A percentile compares a stretch with the other conserved stretches of the same genome.
Evolutionary conservation across 2,797 vertebrate genomes (phyloP).

Genomic region (Meda fulgida): DNA sequence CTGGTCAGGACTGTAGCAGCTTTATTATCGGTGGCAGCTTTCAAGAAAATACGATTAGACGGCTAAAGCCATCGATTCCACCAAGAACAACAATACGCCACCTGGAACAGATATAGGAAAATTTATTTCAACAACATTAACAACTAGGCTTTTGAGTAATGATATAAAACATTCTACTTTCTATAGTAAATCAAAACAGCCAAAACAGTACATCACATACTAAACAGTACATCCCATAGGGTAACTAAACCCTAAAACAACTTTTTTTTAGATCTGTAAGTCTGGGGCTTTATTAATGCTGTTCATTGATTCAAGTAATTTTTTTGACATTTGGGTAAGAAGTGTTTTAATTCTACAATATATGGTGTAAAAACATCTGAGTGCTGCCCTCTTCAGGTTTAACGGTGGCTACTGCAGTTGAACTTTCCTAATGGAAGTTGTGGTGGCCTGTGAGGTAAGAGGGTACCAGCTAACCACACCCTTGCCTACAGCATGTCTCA

Average conservation of each 20-base stretch:
- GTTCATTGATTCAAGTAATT: too few species aligned
- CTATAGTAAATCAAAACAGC: neutral
- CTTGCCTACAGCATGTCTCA: too few species aligned
- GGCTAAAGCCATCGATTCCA: constrained; percentile 1
- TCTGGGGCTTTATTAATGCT: neutral
- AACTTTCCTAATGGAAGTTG: too few species aligned
- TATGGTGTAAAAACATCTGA: too few species aligned
- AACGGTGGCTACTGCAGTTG: too few species aligned
- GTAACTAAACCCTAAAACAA: too few species aligned
- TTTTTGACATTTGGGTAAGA: too few species aligned
- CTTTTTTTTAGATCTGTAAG: too few species aligned
- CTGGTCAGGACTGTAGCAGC: constrained; percentile 20
- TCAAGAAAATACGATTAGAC: constrained; percentile 27
- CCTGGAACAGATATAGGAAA: neutral
- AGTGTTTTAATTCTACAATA: too few species aligned
- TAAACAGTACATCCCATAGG: neutral
- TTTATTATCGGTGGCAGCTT: constrained; percentile 11
- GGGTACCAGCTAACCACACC: too few species aligned
- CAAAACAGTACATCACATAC: neutral
- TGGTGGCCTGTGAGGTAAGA: too few species aligned
- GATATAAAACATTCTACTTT: neutral
- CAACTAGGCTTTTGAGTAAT: neutral
- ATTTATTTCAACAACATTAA: constrained; percentile 1
- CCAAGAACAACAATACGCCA: constrained; percentile 6
- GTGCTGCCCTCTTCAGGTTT: too few species aligned